A percentile compares a stretch with the other conserved stretches of the same genome.
Conservation (phyloP, 64 coral and sea anemone genomes). For the Exaiptasia diaphana region DNA sequence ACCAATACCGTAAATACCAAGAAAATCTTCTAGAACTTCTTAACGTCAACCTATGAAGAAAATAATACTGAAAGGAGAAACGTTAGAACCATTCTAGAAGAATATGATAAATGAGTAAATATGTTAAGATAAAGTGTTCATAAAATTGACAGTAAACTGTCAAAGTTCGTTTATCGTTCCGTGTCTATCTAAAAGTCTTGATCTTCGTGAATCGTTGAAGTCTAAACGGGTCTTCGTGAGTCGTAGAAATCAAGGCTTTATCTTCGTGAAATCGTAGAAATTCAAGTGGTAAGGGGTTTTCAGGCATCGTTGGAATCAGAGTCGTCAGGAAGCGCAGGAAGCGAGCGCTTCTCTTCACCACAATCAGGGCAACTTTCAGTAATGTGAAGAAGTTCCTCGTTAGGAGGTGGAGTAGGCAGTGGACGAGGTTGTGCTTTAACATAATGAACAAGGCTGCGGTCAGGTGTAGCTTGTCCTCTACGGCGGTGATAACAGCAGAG, state of each 20-base stretch:
- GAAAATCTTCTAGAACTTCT: not conserved
- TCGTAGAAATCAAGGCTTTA: not conserved
- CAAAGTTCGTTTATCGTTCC: conserved; percentile 1
- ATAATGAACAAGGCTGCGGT: not conserved
- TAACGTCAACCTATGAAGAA: not conserved
- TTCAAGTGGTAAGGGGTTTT: too few relatives aligned
- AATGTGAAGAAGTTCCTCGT: not conserved
- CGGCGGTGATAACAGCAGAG: not conserved
- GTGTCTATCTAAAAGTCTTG: too few relatives aligned
- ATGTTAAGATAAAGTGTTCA: not conserved
- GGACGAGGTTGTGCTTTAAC: not conserved
- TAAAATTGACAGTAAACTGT: not conserved
- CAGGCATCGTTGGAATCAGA: not conserved
- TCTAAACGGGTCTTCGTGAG: not conserved
- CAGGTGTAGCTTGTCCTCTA: not conserved
- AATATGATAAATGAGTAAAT: not conserved
- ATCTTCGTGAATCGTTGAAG: too few relatives aligned
- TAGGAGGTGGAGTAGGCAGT: not conserved
- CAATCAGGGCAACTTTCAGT: not conserved
- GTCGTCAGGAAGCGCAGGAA: not conserved
- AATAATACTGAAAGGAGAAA: not conserved
- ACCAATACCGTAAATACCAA: not conserved
- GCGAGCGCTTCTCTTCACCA: not conserved
- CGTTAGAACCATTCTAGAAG: not conserved
- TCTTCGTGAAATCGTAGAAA: too few relatives aligned